A percentile compares a stretch with the other conserved stretches of the same genome.
phyloP scores from a whole-genome alignment of 53 echinoderm and acorn worm genomes.

The Crossaster papposus region DNA sequence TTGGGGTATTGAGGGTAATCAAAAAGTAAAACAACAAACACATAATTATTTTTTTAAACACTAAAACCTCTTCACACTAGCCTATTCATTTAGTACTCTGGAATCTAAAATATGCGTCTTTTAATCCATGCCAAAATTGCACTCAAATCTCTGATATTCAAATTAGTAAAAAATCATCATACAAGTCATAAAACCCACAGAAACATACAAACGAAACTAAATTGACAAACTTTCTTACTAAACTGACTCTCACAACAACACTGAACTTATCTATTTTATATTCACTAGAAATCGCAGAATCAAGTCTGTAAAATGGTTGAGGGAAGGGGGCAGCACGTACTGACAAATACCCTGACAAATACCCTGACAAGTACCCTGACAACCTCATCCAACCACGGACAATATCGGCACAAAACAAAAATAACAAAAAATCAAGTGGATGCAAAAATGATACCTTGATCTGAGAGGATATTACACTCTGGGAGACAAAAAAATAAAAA shows the following conservation, averaged over 20 bases:
- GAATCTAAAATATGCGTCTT: background rate
- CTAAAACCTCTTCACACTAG: background rate
- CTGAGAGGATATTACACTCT: constrained; percentile 48
- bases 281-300: background rate
- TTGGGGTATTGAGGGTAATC: no score
- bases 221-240: background rate
- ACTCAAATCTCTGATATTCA: no score
- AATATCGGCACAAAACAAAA: background rate
- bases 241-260: background rate
- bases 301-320: background rate
- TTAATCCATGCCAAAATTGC: no score
- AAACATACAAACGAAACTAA: background rate
- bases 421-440: background rate
- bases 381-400: background rate
- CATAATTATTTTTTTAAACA: background rate
- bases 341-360: background rate
- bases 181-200: background rate
- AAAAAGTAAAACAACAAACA: no score
- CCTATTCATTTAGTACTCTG: background rate
- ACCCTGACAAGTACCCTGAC: background rate
- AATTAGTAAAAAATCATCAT: no score
- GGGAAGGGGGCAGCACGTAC: background rate
- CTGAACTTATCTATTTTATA: background rate
- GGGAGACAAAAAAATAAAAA: constrained; percentile 13
- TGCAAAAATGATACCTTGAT: constrained; percentile 47